Base-by-base conservation (phyloP, 2,797 vertebrate species). In the Hippoglossus hippoglossus region DNA sequence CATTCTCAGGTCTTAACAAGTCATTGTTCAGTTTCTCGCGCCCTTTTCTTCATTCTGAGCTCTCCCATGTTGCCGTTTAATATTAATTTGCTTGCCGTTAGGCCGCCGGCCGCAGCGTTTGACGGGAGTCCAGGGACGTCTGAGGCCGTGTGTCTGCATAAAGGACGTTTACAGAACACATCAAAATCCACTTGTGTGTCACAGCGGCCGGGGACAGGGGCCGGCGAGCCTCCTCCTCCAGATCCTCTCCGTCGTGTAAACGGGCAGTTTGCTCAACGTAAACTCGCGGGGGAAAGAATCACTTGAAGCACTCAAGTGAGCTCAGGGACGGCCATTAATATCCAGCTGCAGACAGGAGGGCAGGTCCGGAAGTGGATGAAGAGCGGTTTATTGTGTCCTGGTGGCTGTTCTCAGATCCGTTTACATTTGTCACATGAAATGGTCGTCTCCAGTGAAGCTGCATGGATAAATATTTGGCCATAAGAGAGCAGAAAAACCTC, bases 161-260 rank as follows among this genome's bases (percentile, higher is more conserved):
- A 85, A 79, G 79, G 63, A 61, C 82, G 77, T 89, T 90, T 87
- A 90, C 36, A 41, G 71, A 85, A 68, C 75, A 76, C 75, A 63
- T 85, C 78, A 90, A 89, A 88, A 77, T 73, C 72, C 82, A 83
- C 84, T 87, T 78, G 77, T 70, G 82, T 73, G 79, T 79, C 73
- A 59, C 66, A 59, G 50, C 7, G 39, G 47, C 0, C 5, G 73
- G 63, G 47, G 16, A 9, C 53, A 56, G 67, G 52, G 36, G 11
- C 36, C 36, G 12, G 10, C 12, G 44, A 46, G 44, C 44, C 16
- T 46, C 24, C 28, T 46, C 65, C 78, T 82, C 64, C 0, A 64
- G 58, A 26, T 65, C 63, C 65, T 82, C 80, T 88, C 63, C 51
- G 50, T 46, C 46, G 22, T 53, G 58, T 82, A 87, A 85, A 82